These are phyloP conservation scores for Trachelus troglodyta DNA, from an alignment of 2,888 invertebrate species.

Conservation along the genomic window DNA sequence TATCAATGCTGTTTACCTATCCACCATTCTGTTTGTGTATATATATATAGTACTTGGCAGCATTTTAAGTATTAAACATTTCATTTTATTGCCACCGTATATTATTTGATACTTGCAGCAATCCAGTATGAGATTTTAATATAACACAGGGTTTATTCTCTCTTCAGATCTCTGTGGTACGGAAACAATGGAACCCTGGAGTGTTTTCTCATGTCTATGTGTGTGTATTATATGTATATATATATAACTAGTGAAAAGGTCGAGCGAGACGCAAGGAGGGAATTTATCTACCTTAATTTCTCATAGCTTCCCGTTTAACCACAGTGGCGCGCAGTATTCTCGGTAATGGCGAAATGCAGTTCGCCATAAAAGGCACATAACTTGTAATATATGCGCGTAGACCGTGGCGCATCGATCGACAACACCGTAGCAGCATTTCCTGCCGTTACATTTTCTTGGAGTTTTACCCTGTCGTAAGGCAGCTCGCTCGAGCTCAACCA, in stretches of 20 bases:
- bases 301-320: background rate
- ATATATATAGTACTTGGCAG: background rate
- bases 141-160: background rate
- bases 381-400: background rate
- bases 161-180: background rate
- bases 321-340: background rate
- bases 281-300: background rate
- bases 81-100: background rate
- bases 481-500: background rate
- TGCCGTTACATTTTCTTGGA: background rate
- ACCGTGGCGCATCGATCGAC: background rate
- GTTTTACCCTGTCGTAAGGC: background rate
- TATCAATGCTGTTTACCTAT: background rate
- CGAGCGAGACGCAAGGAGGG: background rate
- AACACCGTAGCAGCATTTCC: background rate
- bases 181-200: background rate
- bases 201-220: background rate
- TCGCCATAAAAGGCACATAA: background rate
- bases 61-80: background rate
- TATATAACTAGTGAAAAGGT: background rate
- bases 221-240: background rate
- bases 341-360: background rate
- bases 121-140: background rate
- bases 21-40: background rate
- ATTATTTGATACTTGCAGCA: background rate